Conservation (phyloP, 2,888 invertebrate genomes). For the Glaucopsyche alexis region DNA sequence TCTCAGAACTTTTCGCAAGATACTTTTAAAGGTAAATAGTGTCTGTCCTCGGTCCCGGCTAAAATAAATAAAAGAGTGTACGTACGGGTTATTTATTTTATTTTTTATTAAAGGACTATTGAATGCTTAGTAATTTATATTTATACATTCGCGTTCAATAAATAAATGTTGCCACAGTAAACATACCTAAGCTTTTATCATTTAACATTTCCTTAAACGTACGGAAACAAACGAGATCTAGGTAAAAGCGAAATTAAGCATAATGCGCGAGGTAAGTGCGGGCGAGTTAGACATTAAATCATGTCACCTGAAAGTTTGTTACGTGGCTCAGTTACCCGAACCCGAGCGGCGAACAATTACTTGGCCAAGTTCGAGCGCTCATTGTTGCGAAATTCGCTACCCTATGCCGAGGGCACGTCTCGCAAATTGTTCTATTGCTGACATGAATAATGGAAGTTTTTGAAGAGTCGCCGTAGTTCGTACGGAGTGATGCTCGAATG, state of each 20-base stretch:
- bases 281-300: conserved; percentile 24
- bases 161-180: neutral
- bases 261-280: neutral
- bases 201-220: too few relatives aligned
- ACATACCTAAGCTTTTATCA: too few relatives aligned
- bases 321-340: neutral
- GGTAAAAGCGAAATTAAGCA: conserved; percentile 1
- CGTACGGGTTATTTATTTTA: neutral
- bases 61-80: neutral
- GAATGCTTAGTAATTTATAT: neutral
- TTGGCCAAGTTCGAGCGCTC: conserved; percentile 38
- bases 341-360: conserved; percentile 42
- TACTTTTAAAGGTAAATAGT: neutral
- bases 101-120: neutral
- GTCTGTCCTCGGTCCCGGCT: neutral
- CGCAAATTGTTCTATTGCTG: conserved; percentile 33
- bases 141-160: neutral
- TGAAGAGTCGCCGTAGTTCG: neutral
- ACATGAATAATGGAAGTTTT: conserved; percentile 28
- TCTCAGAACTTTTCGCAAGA: neutral
- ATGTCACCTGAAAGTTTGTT: conserved; percentile 24
- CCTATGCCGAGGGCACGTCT: conserved; percentile 36
- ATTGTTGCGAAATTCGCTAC: conserved; percentile 45
- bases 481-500: conserved; percentile 1
- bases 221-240: neutral